phyloP scores from a whole-genome alignment of 2,113 vertebrate genomes.

The Vulpes lagopus region DNA sequence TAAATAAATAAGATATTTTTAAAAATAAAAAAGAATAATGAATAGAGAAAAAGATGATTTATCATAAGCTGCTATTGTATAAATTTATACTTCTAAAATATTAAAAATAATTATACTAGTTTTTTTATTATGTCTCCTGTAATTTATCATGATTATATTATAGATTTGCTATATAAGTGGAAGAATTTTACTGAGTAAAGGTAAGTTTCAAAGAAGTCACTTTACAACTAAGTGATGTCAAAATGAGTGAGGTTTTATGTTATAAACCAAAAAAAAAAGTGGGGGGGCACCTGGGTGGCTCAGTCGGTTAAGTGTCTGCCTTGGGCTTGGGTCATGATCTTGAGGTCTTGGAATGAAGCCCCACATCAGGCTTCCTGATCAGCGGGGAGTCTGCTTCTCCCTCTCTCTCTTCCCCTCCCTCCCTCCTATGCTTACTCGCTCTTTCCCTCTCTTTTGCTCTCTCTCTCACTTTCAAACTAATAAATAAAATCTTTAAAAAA shows the following conservation, averaged over 20 bases:
- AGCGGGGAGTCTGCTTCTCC: no score
- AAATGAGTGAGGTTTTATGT: neutral
- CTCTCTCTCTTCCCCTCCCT: no score
- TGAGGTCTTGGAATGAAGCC: no score
- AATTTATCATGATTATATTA: neutral
- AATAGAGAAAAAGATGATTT: constrained; percentile 8
- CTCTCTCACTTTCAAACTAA: no score
- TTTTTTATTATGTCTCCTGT: neutral
- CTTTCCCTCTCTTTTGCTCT: no score
- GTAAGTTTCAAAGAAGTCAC: neutral
- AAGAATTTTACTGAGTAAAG: neutral
- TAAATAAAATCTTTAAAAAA: no score
- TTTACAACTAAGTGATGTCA: neutral
- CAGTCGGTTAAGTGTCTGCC: no score
- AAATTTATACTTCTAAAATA: neutral
- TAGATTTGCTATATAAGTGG: neutral
- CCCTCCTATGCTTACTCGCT: no score
- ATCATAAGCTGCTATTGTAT: neutral
- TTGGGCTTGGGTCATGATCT: no score
- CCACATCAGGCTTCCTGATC: no score
- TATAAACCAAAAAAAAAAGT: neutral
- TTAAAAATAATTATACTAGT: neutral
- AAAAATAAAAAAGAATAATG: neutral
- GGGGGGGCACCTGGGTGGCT: no score
- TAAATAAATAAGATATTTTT: no score